Base-by-base conservation (phyloP, 2,797 vertebrate genomes). In the Scyliorhinus canicula region DNA sequence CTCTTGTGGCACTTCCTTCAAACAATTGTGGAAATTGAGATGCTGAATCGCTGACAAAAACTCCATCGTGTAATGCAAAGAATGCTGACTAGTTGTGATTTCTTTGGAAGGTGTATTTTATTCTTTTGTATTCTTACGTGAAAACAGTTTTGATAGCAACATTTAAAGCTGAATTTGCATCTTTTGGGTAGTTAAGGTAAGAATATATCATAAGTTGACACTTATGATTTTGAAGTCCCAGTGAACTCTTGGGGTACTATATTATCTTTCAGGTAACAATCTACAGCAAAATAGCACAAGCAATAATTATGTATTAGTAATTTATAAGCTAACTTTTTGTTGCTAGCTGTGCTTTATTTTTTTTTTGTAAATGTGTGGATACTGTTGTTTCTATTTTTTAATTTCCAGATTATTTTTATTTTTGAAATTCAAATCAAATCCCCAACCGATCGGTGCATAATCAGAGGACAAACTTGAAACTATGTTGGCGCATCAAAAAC, bases 11-110 rank as follows among this genome's bases (percentile, higher is more conserved):
- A 52, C 65, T 69, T 6, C 65, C 9, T 69, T 94, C 47, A 50
- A 94, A 94, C 67, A 94, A n/a, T 94, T 94, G 93, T 12, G 28
- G 16, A 71, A 50, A 93, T 93, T 35, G 26, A 24, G 26, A 47
- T 69, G n/a, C 57, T 50, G 31, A 93, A 93, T 9, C 55, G 93
- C 67, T 94, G 26, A 94, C 40, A 94, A 50, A 71, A 52, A 50
- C 47, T 50, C 50, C 65, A 16, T 93, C 28, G 69, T 71, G 44
- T 31, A 69, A 71, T 93, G 12, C 28, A 50, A 63, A 91, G 47
- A 52, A 71, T 94, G 93, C 65, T 93, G 91, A 67, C 44, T 47
- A 44, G 44, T 52, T 94, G 52, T 71, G 44, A 71, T 50, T 47
- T 69, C 14, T 31, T 16, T 67, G 50, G 16, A 88, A 88, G 55